Base-by-base conservation (phyloP, 64 coral and sea anemone species). In the Stichodactyla helianthus region DNA sequence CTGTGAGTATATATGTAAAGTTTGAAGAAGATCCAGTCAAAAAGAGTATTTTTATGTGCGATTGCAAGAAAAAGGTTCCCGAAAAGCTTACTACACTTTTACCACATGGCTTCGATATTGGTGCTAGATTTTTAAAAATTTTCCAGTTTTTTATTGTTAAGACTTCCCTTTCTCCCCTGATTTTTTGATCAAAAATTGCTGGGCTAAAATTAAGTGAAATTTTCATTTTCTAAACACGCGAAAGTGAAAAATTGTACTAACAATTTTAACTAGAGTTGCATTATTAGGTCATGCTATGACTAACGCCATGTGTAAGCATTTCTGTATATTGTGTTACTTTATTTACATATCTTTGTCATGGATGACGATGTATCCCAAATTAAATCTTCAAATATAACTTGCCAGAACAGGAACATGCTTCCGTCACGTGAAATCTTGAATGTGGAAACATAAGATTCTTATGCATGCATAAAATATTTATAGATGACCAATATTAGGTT, bases 221-320 rank as follows among this genome's bases (percentile, higher is more conserved):
- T 74, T 74, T 74, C 68, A 74, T 74, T 74, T 74, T 74, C 68
- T 23, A 74, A 31, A 31, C 8, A 74, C 9, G n/a, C 68, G 68
- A 74, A 74, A 74, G 68, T 74, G 68, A 74, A 74, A 44, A 44
- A 44, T 2, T 44, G 2, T 44, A 44, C 35, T 44, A 11, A 11
- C 8, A 58, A 27, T 26, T 0, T 74, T 74, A 31, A 74, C 5
- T 6, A 65, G 12, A 2, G 10, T 27, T 23, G 68, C 68, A 2
- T 22, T 71, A 26, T 26, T 27, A 11, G n/a, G 68, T 74, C 68
- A 13, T 74, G 27, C 26, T 74, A 74, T 35, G 68, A 74, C 68
- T 74, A 74, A 2, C 22, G 10, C 23, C 27, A n/a, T 22, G n/a
- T 23, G 63, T 15, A 58, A 11, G 55, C 55, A 58, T 58, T 9